Evolutionary conservation across 2,888 invertebrate species (phyloP).

Genomic region (Agrypnus murinus): DNA sequence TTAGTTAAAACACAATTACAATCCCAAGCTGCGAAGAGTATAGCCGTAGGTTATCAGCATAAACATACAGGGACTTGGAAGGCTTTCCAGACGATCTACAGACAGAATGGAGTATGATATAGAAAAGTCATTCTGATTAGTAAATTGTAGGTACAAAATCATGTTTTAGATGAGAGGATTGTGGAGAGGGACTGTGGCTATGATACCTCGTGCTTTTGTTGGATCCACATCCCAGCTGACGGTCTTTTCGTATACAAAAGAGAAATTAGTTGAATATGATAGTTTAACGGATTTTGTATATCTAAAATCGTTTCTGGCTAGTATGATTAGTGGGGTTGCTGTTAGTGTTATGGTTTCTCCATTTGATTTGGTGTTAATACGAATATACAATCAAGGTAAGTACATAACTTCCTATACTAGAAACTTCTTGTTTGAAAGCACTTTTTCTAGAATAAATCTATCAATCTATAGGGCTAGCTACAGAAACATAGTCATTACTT

Average conservation of each 20-base stretch:
- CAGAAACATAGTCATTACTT: too few species aligned
- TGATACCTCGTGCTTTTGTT: slow-evolving; percentile 82
- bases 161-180: slow-evolving; percentile 74
- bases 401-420: not conserved
- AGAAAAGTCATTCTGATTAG: too few species aligned
- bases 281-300: slow-evolving; percentile 71
- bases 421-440: too few species aligned
- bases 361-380: slow-evolving; percentile 88
- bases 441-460: too few species aligned
- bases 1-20: slow-evolving; percentile 92
- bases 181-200: slow-evolving; percentile 84
- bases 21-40: slow-evolving; percentile 80
- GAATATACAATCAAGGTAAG: slow-evolving; percentile 91
- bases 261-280: slow-evolving; percentile 68
- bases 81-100: slow-evolving; percentile 73
- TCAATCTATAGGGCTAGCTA: too few species aligned
- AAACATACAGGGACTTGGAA: slow-evolving; percentile 76
- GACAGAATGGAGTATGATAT: slow-evolving; percentile 73
- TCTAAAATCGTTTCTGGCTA: slow-evolving; percentile 78
- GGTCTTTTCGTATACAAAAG: slow-evolving; percentile 81
- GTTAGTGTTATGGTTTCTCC: slow-evolving; percentile 88
- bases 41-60: slow-evolving; percentile 91
- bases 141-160: too few species aligned
- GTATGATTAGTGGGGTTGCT: slow-evolving; percentile 84
- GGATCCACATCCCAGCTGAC: slow-evolving; percentile 90